A percentile compares a stretch with the other conserved stretches of the same genome.
Evolutionary conservation across 2,797 vertebrate species (phyloP).

Genomic region (Rhynchonycteris naso): DNA sequence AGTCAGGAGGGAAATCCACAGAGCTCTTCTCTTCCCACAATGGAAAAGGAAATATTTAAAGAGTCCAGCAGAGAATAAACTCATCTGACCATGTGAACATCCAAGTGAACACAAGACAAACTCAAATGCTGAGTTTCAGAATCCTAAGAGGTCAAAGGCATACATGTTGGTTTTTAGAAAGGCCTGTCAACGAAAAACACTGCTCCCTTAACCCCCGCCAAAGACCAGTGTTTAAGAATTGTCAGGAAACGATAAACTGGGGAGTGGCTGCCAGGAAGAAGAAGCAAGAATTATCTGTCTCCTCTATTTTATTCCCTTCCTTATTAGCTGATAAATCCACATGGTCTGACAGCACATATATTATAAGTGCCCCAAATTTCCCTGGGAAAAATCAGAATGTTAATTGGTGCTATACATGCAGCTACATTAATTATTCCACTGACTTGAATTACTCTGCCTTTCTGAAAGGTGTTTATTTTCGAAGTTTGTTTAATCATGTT

Average conservation of each 20-base stretch:
- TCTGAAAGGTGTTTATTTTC: slow-evolving; percentile 78
- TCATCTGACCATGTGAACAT: neutral
- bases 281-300: neutral
- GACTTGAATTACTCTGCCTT: slow-evolving; percentile 80
- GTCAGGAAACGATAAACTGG: neutral
- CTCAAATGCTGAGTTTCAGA: slow-evolving; percentile 46
- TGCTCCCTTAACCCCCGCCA: neutral
- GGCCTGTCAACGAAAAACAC: slow-evolving; percentile 14
- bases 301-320: slow-evolving; percentile 12
- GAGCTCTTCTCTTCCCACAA: slow-evolving; percentile 54
- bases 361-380: slow-evolving; percentile 79
- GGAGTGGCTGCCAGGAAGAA: neutral
- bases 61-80: slow-evolving; percentile 51
- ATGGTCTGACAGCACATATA: slow-evolving; percentile 63
- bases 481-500: slow-evolving; percentile 79
- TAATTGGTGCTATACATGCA: slow-evolving; percentile 70
- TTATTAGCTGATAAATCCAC: slow-evolving; percentile 67
- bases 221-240: slow-evolving; percentile 6
- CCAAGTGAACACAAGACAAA: neutral
- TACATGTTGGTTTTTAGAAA: neutral
- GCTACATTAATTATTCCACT: slow-evolving; percentile 74
- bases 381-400: slow-evolving; percentile 46
- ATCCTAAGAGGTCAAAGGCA: slow-evolving; percentile 58
- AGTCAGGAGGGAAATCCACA: slow-evolving; percentile 24
- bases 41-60: slow-evolving; percentile 47